Base-by-base conservation (phyloP, 2,888 invertebrate species). In the Lasioglossum marginatum region DNA sequence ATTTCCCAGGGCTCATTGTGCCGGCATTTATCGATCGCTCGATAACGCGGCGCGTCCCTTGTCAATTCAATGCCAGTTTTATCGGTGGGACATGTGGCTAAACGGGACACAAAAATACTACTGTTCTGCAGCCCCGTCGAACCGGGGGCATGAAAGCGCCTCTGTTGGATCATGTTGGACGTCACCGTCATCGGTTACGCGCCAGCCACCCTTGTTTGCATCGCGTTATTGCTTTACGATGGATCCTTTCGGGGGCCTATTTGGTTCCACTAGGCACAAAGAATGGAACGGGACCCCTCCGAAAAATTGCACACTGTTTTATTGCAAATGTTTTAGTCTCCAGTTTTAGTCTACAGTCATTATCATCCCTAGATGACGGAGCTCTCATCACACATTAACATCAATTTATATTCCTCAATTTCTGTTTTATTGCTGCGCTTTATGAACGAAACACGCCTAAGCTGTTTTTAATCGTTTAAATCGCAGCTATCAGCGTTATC, bases 41-140 rank as follows among this genome's bases (percentile, higher is more conserved):
- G 91, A 91, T 90, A 90, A 85, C 79, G 85, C 81, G 34, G 23
- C 63, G 72, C 66, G 70, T 78, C 77, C 23, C 77, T 63, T 70
- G 77, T 77, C 57, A 85, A 79, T 83, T 88, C 88, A 89, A 90
- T 87, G 75, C 86, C 45, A 91, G 87, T 85, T 92, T 93, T 93
- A 94, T 93, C 92, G 87, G 87, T 34, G 57, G 79, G 90, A 89
- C 93, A 92, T 91, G 92, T 92, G 93, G 76, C 83, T 90, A 90
- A 34, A 89, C 91, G 79, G 86, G 86, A 40, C 89, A 94, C 94
- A 94, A 93, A 93, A 94, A 94, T 94, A 94, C 94, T 94, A 94
- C 94, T 94, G 94, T 94, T 94, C 93, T 83, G 91, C 92, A 88
- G 90, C 89, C 87, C 84, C 37, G 66, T 79, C 66, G 48, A 19